Base-by-base conservation (phyloP, 2,113 vertebrate species). In the Eudyptes chrysolophus region DNA sequence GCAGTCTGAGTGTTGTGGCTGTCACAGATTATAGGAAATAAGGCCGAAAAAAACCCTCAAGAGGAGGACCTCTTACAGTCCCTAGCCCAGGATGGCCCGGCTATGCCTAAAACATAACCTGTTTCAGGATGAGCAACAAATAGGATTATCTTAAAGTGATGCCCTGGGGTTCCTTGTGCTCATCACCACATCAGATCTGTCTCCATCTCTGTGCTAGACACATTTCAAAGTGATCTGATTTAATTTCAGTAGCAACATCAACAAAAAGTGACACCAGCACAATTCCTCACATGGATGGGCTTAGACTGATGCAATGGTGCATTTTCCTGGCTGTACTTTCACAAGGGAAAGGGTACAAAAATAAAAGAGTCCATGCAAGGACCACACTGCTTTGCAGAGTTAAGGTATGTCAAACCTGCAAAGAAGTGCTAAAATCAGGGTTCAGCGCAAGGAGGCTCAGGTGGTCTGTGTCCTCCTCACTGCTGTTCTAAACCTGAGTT, bases 81-180 rank as follows among this genome's bases (percentile, higher is more conserved):
- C 14, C 26, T 84, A 76, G 66, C 30, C 22, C 26, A 64, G 32
- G 36, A 46, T 38, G 66, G 40, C 42, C 17, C 1, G 3, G 29
- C 80, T 52, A 32, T 55, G 27, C 27, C 30, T 65, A n/a, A 64
- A 84, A n/a, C 25, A 72, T 61, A 94, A 84, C 54, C 64, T 87
- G 58, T 95, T 95, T 87, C 49, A 74, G 66, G 70, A 69, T 76
- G 75, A 85, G 85, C 71, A 95, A 52, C 70, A 88, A 83, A 79
- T 52, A 69, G 72, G 34, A 84, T 94, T 90, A 84, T 82, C 30
- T 68, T 71, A 52, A 86, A 78, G 55, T 34, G 32, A 15, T 70
- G 68, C 40, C 68, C 44, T 90, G 61, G 27, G 36, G 49, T 79
- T 86, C 58, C 40, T 40, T 36, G 16, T 54, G 27, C 71, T 95